Base-by-base conservation (phyloP, 2,888 invertebrate species). In the Ophioninae sp. region DNA sequence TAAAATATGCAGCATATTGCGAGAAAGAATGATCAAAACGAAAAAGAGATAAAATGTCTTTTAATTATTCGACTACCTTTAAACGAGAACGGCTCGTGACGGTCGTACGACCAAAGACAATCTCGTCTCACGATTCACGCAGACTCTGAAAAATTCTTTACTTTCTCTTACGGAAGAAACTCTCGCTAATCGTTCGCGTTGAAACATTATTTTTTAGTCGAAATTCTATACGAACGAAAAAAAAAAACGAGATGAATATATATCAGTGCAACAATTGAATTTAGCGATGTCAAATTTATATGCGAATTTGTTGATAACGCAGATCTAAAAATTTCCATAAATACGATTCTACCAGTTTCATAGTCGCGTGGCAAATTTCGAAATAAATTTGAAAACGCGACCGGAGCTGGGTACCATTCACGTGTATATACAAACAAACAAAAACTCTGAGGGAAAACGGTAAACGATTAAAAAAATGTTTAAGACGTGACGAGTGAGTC, bases 61-160 rank as follows among this genome's bases (percentile, higher is more conserved):
- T 67, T 13, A 17, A 51, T 51, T 22, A 63, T 71, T 44, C 39
- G 17, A 69, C 3, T 20, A 39, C 64, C 64, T 64, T 58, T 13
- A 10, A 61, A 44, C 22, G 68, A 13, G 51, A 51, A 51, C 61
- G 68, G 2, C 61, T 51, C 20, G 37, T 39, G 51, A 59, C 65
- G 79, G 75, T 72, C 72, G 13, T 76, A 72, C 75, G 82, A 82
- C 75, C 79, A 79, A 79, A 75, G 79, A 79, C 79, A 56, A 63
- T 30, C 20, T 41, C 39, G 79, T 82, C 82, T n/a, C 75, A 79
- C 71, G 67, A 75, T 82, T 76, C 79, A 68, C 76, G 83, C 79
- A 73, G 77, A 68, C 83, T 80, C 73, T 68, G 59, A 79, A 61
- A 37, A 63, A n/a, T 13, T n/a, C 81, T 22, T 17, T 68, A 68